Conservation (phyloP, 1,140 invertebrate species). For the Apis laboriosa region DNA sequence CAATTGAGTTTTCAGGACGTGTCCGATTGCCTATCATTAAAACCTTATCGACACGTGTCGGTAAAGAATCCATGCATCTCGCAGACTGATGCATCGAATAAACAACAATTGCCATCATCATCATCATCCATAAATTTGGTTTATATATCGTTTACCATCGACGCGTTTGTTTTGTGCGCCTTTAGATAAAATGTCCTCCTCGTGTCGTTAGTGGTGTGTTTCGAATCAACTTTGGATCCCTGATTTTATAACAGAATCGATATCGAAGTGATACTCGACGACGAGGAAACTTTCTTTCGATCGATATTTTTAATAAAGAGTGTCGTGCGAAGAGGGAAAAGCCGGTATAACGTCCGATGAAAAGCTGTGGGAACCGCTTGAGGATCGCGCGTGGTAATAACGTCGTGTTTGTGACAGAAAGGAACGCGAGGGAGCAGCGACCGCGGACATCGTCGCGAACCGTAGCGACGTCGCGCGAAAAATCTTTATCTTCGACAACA, state of each 20-base stretch:
- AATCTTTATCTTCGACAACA: background rate
- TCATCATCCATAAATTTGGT: background rate
- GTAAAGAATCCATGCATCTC: no score
- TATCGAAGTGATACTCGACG: background rate
- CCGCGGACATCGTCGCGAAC: background rate
- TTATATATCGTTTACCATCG: background rate
- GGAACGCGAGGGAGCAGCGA: slow-evolving; percentile 1
- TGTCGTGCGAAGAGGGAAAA: background rate
- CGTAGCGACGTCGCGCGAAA: background rate
- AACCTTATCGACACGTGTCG: no score
- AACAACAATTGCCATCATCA: background rate
- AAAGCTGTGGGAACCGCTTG: background rate
- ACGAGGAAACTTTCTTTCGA: background rate
- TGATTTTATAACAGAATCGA: background rate
- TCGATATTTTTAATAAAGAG: background rate
- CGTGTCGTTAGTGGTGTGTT: slow-evolving; percentile 10
- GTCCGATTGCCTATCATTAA: background rate
- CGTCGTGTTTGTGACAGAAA: background rate
- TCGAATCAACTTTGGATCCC: slow-evolving; percentile 21
- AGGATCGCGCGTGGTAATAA: background rate
- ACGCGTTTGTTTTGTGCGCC: background rate
- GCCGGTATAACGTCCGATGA: background rate
- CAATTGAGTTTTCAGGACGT: background rate
- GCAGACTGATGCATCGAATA: no score
- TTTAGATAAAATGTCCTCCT: background rate